phyloP scores from a whole-genome alignment of 2,113 vertebrate genomes.

The Pterocles orientalis region DNA sequence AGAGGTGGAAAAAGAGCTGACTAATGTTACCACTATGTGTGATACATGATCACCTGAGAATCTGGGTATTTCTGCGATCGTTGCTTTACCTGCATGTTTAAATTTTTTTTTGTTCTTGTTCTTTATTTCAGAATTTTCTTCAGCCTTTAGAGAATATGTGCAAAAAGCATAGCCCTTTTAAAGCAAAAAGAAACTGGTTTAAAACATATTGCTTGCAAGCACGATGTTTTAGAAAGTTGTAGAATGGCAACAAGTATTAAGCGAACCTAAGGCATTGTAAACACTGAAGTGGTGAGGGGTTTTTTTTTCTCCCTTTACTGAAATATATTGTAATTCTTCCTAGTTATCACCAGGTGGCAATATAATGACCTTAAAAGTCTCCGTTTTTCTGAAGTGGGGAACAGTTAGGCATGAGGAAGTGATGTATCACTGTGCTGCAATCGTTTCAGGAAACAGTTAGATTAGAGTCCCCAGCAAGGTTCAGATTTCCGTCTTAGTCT shows the following conservation, averaged over 20 bases:
- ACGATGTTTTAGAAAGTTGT: background rate
- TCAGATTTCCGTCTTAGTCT: background rate
- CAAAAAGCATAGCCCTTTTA: background rate
- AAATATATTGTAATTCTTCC: slow-evolving; percentile 16
- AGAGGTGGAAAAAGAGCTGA: background rate
- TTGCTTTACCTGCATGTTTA: background rate
- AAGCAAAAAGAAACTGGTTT: background rate
- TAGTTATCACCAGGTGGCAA: slow-evolving; percentile 51
- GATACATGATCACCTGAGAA: background rate
- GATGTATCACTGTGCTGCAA: slow-evolving; percentile 13
- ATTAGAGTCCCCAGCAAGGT: background rate
- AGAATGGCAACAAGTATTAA: background rate
- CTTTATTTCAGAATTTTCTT: background rate
- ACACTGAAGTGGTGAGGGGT: background rate
- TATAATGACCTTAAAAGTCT: background rate
- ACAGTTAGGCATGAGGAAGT: slow-evolving; percentile 33
- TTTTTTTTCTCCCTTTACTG: background rate
- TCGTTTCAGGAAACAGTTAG: slow-evolving; percentile 25
- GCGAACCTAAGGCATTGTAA: background rate
- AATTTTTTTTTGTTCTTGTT: background rate
- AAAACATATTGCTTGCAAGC: background rate
- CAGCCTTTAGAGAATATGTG: background rate
- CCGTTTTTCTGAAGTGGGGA: background rate
- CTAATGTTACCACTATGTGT: background rate
- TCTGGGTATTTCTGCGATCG: background rate